Base-by-base conservation (phyloP, 2,797 vertebrate species). In the Dendrocincla fuliginosa region DNA sequence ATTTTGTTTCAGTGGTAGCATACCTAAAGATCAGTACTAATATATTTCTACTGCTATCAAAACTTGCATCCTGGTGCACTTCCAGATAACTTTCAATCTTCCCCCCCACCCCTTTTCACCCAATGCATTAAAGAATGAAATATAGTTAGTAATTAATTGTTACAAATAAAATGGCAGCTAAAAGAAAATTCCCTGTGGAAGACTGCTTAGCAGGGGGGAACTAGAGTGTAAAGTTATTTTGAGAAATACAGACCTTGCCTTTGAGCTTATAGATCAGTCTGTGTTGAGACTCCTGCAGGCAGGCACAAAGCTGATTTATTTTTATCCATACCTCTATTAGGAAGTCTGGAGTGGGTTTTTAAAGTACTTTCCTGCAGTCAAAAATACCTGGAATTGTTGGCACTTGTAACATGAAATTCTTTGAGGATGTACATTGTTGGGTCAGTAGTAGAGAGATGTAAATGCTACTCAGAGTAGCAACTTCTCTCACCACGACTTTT, bases 301-400 rank as follows among this genome's bases (percentile, higher is more conserved):
- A 47, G 39, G 35, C n/a, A 76, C 63, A 94, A 90, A 89, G 74
- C 77, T 61, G 74, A 76, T 65, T 86, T 93, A 77, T 90, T 91
- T 94, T 92, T 93, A 85, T 87, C 88, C 61, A 17, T 76, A 47
- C 52, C 70, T 90, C 35, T 84, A 13, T 79, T 76, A 69, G 81
- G 90, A 91, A 69, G 44, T 79, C 28, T 65, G 5, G 18, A 35
- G 50, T 77, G 63, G 37, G 8, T 81, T 88, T 63, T 73, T 19
- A 27, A 93, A 93, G 81, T 59, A 55, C 60, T 92, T 84, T 37
- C 50, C 67, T 63, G n/a, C 70, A 71, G 71, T 49, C 59, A 93
- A 23, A 92, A 91, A 93, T 96, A 82, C 30, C 25, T 94, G 63
- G 27, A 92, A 85, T 87, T 85, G 39, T 89, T 94, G 89, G 75